Evolutionary conservation across 2,113 vertebrate species (phyloP).

Genomic region (Coturnix japonica): DNA sequence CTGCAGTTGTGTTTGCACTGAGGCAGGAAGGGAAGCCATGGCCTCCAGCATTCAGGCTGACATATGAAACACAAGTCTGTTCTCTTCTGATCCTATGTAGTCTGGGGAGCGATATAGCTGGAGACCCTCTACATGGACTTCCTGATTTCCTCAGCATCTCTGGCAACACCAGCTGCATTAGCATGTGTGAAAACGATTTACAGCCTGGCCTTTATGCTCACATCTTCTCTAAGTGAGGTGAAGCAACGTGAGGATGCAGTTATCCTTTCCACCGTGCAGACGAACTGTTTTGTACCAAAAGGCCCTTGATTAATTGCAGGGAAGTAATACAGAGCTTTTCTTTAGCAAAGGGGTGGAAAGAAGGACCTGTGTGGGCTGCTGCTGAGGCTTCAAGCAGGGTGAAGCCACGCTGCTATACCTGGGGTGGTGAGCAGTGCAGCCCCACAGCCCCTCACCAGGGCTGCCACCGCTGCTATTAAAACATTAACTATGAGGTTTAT

Average conservation of each 20-base stretch:
- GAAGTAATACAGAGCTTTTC: not conserved
- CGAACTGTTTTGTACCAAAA: rapidly evolving
- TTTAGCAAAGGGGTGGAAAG: not conserved
- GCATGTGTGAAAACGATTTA: not conserved
- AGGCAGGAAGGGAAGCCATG: not conserved
- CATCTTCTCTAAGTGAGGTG: not conserved
- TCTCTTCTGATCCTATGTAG: not conserved
- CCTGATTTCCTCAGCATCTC: not conserved
- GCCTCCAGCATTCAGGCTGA: not conserved
- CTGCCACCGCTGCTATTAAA: rapidly evolving
- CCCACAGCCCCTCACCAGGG: rapidly evolving
- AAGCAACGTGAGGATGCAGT: rapidly evolving
- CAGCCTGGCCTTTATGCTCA: not conserved
- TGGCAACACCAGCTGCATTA: not conserved
- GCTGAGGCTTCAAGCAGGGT: rapidly evolving
- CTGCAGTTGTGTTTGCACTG: not conserved
- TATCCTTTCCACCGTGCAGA: not conserved
- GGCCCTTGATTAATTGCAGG: not conserved
- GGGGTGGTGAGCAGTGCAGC: not conserved
- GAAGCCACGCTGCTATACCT: rapidly evolving
- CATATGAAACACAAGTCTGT: rapidly evolving
- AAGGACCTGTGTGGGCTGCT: not conserved
- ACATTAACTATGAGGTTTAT: not conserved
- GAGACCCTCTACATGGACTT: not conserved
- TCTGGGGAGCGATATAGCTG: not conserved